Evolutionary conservation across 2,113 vertebrate species (phyloP).

Genomic region (Rhea pennata): DNA sequence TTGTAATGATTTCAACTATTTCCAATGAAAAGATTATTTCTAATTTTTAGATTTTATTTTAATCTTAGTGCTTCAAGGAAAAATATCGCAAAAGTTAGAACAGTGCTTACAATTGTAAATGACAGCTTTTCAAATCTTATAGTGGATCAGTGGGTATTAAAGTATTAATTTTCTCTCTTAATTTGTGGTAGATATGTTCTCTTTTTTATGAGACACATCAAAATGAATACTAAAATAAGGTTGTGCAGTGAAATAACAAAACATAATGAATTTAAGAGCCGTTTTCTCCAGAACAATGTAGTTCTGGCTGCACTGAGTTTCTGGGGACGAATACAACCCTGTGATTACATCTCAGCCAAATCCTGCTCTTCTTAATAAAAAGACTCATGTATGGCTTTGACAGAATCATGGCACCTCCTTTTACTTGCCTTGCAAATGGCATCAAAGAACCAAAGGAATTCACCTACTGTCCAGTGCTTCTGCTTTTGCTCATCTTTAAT

Average conservation of each 20-base stretch:
- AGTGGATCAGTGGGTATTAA: slow-evolving; percentile 19
- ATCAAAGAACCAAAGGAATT: neutral
- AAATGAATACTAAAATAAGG: neutral
- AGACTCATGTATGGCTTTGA: neutral
- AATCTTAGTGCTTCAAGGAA: neutral
- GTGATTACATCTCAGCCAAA: neutral
- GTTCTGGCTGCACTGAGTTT: neutral
- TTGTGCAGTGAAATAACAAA: neutral
- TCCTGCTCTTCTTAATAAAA: neutral
- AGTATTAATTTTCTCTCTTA: slow-evolving; percentile 12
- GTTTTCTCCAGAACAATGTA: neutral
- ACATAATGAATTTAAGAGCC: neutral
- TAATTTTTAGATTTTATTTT: slow-evolving; percentile 31
- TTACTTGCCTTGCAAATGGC: neutral
- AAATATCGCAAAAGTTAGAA: neutral
- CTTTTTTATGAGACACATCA: neutral
- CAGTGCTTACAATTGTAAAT: neutral
- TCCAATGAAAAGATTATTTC: neutral
- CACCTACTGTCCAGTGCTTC: neutral
- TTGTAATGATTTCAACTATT: neutral
- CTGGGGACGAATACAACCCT: neutral
- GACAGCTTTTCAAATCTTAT: neutral
- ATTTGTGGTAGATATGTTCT: neutral
- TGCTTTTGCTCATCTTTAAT: neutral
- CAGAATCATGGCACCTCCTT: neutral